phyloP scores from a whole-genome alignment of 2,888 invertebrate genomes.

The Plebejus melissa region DNA sequence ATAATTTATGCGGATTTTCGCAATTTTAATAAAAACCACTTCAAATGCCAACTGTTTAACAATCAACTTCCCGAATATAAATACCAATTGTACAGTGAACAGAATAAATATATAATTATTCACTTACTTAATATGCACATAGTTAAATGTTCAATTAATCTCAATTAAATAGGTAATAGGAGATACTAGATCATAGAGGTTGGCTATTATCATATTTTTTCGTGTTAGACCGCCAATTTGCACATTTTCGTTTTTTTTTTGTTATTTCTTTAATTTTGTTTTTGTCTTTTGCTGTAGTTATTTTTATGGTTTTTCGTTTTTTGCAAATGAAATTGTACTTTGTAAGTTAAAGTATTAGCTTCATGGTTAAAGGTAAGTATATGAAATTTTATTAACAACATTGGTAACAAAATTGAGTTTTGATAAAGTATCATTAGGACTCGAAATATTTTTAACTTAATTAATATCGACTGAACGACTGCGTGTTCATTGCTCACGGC shows the following conservation, averaged over 20 bases:
- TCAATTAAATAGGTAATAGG: background rate
- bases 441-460: constrained; percentile 18
- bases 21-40: constrained; percentile 35
- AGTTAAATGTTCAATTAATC: too few relatives aligned
- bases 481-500: constrained; percentile 12
- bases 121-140: background rate
- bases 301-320: too few relatives aligned
- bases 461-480: constrained; percentile 11
- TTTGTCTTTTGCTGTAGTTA: too few relatives aligned
- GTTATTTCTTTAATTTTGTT: too few relatives aligned
- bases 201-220: too few relatives aligned
- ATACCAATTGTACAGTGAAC: constrained; percentile 35
- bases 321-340: background rate
- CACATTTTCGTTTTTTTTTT: too few relatives aligned
- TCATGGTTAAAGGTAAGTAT: background rate
- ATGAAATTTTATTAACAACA: background rate
- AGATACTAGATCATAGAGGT: background rate
- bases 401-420: background rate
- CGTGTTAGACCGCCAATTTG: too few relatives aligned
- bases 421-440: constrained; percentile 12
- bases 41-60: constrained; percentile 34
- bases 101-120: background rate
- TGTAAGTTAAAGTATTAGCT: background rate
- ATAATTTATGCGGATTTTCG: constrained; percentile 28
- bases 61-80: constrained; percentile 38